Evolutionary conservation across 92 coral and sea anemone species (phyloP).

Genomic region (Zoanthus sociatus): DNA sequence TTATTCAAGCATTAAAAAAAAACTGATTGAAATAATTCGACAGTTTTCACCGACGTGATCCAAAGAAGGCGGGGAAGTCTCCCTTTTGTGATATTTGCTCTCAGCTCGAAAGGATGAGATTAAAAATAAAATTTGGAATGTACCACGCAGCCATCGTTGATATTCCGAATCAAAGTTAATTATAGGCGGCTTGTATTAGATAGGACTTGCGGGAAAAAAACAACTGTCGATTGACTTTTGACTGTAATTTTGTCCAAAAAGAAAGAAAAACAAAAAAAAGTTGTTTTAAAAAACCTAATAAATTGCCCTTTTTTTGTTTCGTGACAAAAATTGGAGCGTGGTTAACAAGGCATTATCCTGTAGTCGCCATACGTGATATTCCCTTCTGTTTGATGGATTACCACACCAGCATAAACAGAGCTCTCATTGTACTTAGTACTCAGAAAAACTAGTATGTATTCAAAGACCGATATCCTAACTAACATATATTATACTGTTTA

Average conservation of each 20-base stretch:
- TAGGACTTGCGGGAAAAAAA: neutral
- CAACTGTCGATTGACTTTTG: neutral
- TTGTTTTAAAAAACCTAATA: neutral
- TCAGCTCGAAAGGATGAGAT: constrained; percentile 26
- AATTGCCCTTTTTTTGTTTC: neutral
- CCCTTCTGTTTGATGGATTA: neutral
- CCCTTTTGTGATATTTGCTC: constrained; percentile 10
- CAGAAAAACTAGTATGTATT: neutral
- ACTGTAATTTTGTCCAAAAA: neutral
- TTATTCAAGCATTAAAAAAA: no score
- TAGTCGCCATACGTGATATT: neutral
- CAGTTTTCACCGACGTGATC: neutral
- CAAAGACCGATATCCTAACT: constrained; percentile 21
- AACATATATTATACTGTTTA: constrained; percentile 23
- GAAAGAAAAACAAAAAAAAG: neutral
- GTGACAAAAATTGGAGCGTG: constrained; percentile 2
- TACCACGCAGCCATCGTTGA: neutral
- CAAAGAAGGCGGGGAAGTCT: constrained; percentile 14
- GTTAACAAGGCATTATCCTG: neutral
- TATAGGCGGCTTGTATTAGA: neutral
- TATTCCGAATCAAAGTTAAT: constrained; percentile 1
- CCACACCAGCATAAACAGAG: neutral
- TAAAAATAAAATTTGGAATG: constrained; percentile 1
- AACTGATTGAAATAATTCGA: neutral
- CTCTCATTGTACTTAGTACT: neutral